A percentile compares a stretch with the other conserved stretches of the same genome.
Conservation (phyloP, 92 coral and sea anemone genomes). For the Isaurus tuberculatus region DNA sequence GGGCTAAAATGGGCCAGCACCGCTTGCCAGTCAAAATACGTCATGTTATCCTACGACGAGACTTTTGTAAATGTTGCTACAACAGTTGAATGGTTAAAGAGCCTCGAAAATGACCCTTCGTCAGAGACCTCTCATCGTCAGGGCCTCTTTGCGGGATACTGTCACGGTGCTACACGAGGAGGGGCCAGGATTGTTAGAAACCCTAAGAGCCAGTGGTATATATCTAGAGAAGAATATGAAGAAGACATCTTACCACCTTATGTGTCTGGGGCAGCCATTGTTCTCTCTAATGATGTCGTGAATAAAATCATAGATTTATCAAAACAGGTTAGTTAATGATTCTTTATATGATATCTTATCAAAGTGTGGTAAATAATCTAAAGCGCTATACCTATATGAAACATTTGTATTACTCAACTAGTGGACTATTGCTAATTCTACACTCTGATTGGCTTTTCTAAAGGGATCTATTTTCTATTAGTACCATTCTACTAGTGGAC, state of each 20-base stretch:
- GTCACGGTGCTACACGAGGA: constrained; percentile 63
- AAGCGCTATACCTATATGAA: too few relatives aligned
- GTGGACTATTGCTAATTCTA: too few relatives aligned
- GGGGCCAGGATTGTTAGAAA: constrained; percentile 72
- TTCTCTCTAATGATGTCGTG: constrained; percentile 75
- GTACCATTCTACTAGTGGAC: too few relatives aligned
- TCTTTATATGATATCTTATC: too few relatives aligned
- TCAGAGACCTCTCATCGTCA: background rate
- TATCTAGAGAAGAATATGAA: constrained; percentile 73
- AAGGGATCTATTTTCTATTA: too few relatives aligned
- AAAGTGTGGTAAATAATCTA: too few relatives aligned
- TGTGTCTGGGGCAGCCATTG: constrained; percentile 77
- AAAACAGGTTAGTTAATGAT: constrained; percentile 63
- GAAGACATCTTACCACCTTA: constrained; percentile 69
- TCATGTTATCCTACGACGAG: constrained; percentile 66
- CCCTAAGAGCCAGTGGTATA: constrained; percentile 75
- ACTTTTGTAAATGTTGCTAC: constrained; percentile 77
- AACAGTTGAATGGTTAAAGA: constrained; percentile 57
- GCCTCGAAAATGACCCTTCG: constrained; percentile 36
- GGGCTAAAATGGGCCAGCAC: constrained; percentile 82
- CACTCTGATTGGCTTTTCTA: too few relatives aligned
- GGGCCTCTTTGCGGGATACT: constrained; percentile 79
- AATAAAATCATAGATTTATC: constrained; percentile 55
- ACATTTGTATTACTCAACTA: too few relatives aligned
- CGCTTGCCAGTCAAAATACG: constrained; percentile 65